These are phyloP conservation scores for Lamproptera curius DNA, from an alignment of 2,888 invertebrate genomes.

Conservation along the genomic window DNA sequence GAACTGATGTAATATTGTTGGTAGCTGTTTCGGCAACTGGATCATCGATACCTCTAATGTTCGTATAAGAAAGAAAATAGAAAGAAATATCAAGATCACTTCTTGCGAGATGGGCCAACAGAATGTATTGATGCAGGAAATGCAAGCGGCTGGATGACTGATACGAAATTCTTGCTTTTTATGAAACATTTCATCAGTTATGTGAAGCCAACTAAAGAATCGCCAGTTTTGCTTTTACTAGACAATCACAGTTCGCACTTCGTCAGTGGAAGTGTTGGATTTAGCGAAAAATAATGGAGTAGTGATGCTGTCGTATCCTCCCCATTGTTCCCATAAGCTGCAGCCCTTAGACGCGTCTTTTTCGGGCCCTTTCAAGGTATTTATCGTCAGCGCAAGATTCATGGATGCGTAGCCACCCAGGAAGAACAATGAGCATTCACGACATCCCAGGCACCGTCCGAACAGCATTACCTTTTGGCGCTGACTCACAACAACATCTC, in stretches of 20 bases:
- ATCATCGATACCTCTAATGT: conserved; percentile 21
- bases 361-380: too few species aligned
- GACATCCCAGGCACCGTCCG: neutral
- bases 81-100: conserved; percentile 12
- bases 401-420: neutral
- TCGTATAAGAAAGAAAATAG: conserved; percentile 19
- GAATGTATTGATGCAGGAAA: conserved; percentile 13
- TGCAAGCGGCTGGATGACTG: conserved; percentile 20
- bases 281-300: too few species aligned
- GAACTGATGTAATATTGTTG: conserved; percentile 11
- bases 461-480: neutral
- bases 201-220: conserved; percentile 14
- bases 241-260: conserved; percentile 14
- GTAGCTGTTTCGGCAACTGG: conserved; percentile 17
- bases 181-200: conserved; percentile 20
- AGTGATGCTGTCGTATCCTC: too few species aligned
- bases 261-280: too few species aligned
- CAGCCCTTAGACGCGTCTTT: too few species aligned
- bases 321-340: too few species aligned
- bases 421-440: neutral
- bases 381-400: too few species aligned
- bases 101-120: neutral
- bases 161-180: conserved; percentile 15
- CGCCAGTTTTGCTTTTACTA: neutral
- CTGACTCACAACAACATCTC: neutral